phyloP scores from a whole-genome alignment of 2,113 vertebrate genomes.

The Gopherus flavomarginatus region DNA sequence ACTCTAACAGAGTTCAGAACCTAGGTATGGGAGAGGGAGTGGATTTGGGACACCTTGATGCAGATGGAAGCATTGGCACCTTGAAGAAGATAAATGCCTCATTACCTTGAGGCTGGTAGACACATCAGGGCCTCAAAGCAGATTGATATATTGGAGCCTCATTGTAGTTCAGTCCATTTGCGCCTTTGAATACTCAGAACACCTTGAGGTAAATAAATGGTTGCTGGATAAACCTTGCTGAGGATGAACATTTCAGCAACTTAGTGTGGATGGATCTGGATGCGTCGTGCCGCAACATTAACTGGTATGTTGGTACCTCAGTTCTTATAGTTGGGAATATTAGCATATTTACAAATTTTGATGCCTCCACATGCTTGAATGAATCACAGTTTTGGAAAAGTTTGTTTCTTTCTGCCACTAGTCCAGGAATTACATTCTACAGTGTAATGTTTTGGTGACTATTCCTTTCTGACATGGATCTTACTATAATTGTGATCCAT shows the following conservation, averaged over 20 bases:
- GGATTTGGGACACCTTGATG: neutral
- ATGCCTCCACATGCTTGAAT: neutral
- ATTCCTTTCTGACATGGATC: neutral
- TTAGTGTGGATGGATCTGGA: neutral
- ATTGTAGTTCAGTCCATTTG: neutral
- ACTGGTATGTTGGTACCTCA: neutral
- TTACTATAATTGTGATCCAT: neutral
- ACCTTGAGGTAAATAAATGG: neutral
- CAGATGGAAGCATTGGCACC: neutral
- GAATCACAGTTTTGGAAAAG: neutral
- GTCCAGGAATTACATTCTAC: neutral
- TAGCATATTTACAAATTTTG: neutral
- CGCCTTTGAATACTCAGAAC: neutral
- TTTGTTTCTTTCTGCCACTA: neutral
- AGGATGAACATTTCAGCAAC: neutral
- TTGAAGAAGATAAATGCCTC: neutral
- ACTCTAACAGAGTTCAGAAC: neutral
- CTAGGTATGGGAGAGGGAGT: fast-evolving
- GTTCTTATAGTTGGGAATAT: neutral
- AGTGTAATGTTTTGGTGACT: neutral
- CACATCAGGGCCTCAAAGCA: neutral
- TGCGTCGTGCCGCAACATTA: neutral
- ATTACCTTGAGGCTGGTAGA: neutral
- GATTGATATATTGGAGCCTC: neutral
- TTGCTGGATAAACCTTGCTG: neutral